phyloP scores from a whole-genome alignment of 2,888 invertebrate genomes.

The Diarsia rubi region DNA sequence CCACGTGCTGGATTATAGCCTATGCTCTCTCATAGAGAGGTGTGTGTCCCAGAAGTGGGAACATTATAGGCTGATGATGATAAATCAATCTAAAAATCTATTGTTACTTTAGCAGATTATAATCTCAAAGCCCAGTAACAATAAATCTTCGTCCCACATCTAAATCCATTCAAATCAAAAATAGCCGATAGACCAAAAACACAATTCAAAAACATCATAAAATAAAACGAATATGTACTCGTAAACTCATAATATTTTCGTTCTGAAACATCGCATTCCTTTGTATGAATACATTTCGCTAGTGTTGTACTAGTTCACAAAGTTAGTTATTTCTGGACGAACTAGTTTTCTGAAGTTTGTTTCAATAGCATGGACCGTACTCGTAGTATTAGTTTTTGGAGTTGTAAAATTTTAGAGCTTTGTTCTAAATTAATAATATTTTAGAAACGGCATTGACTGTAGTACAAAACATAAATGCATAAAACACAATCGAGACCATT shows the following conservation, averaged over 20 bases:
- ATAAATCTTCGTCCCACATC: neutral
- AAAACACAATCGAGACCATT: neutral
- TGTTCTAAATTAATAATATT: neutral
- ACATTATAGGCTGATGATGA: too few relatives aligned
- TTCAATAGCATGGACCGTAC: conserved; percentile 1
- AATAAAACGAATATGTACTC: conserved; percentile 29
- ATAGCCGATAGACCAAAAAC: conserved; percentile 7
- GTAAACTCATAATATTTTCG: conserved; percentile 46
- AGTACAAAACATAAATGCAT: neutral
- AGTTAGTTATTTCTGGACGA: conserved; percentile 34
- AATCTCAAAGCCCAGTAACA: neutral
- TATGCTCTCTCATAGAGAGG: too few relatives aligned
- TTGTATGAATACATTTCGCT: conserved; percentile 33
- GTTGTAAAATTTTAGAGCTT: neutral
- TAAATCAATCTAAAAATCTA: too few relatives aligned
- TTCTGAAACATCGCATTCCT: conserved; percentile 42
- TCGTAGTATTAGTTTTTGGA: neutral
- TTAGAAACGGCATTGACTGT: neutral
- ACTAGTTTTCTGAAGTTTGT: conserved; percentile 38
- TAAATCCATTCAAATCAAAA: neutral
- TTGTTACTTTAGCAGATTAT: neutral
- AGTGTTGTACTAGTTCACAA: conserved; percentile 45
- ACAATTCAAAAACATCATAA: conserved; percentile 18
- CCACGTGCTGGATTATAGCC: too few relatives aligned
- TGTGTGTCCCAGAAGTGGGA: too few relatives aligned